Evolutionary conservation across 2,113 vertebrate species (phyloP).

Genomic region (Cephalopholis sonnerati): DNA sequence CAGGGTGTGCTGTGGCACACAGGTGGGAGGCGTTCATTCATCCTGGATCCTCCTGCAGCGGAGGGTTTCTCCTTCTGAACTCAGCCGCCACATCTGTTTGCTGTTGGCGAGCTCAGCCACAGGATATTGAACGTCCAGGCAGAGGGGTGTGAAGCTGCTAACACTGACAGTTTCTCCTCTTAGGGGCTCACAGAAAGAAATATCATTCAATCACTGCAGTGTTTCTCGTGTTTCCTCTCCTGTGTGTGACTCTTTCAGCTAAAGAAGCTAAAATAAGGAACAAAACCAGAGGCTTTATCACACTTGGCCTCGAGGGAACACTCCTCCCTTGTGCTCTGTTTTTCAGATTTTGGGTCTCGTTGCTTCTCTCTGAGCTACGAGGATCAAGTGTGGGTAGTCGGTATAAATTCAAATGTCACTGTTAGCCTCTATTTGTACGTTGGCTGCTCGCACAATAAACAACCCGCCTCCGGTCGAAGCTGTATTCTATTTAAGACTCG

Average conservation of each 20-base stretch:
- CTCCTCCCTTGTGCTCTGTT: neutral
- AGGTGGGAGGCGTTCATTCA: constrained; percentile 15
- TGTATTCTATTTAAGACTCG: constrained; percentile 67
- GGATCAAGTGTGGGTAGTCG: constrained; percentile 11
- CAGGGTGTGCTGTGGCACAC: neutral
- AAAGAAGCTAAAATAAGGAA: neutral
- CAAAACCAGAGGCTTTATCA: neutral
- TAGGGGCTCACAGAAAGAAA: too few species aligned
- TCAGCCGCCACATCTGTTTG: constrained; percentile 76
- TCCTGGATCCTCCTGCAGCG: too few species aligned
- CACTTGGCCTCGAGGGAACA: neutral
- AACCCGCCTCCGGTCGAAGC: constrained; percentile 30
- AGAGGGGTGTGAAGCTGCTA: constrained; percentile 23
- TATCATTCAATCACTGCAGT: too few species aligned
- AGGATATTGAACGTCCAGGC: constrained; percentile 78
- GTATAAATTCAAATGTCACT: constrained; percentile 74
- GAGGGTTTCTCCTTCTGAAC: constrained; percentile 40
- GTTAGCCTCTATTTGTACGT: constrained; percentile 65
- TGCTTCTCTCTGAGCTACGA: constrained; percentile 22
- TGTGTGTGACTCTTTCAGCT: too few species aligned
- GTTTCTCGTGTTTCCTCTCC: too few species aligned
- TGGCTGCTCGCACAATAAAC: constrained; percentile 54
- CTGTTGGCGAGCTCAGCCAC: constrained; percentile 72
- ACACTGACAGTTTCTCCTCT: too few species aligned
- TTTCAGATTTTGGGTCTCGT: neutral